Evolutionary conservation across 2,797 vertebrate species (phyloP), one percentile per base, ranked within the genome.

Genomic region (Propithecus perrieri): DNA sequence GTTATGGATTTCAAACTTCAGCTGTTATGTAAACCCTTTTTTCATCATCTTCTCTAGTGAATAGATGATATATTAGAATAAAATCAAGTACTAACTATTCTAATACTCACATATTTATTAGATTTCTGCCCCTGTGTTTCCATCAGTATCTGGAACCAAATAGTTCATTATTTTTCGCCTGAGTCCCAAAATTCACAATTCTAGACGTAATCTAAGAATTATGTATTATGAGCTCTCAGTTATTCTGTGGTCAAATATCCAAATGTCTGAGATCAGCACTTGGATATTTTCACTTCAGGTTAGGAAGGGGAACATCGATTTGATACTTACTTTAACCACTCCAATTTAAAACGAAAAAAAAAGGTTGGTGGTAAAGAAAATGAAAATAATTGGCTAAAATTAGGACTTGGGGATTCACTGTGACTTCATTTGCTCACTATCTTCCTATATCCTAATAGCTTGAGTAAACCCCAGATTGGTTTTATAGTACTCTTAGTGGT

Each of bases 341-440:
- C 53, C 10, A 30, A n/a, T 38, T 61, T 57, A n/a, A 69, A 53
- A 24, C 43, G 38, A 35, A 84, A 61, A 65, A 53, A 72, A 69
- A 63, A 78, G 0, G 0, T 38, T 69, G 61, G 35, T 78, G 61
- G 91, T 76, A 89, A 93, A 97, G 67, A 80, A 96, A 94, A 91
- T 88, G 78, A 96, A 95, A 94, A 97, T 85, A 93, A 87, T 85
- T 85, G 48, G 83, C 91, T 97, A 96, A 97, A 97, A 96, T 97
- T 95, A 97, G 94, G 89, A 90, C 61, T 83, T 0, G 72, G 91
- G 88, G 89, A 96, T 94, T 97, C 96, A 96, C 89, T 96, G 46
- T 85, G 57, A 96, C 96, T 97, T 97, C 94, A 83, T 97, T 95
- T 90, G 59, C 20, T 85, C 89, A 95, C 76, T 81, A 20, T 90